Base-by-base conservation (phyloP, 2,888 invertebrate genomes). In the Ormyrus pomaceus region DNA sequence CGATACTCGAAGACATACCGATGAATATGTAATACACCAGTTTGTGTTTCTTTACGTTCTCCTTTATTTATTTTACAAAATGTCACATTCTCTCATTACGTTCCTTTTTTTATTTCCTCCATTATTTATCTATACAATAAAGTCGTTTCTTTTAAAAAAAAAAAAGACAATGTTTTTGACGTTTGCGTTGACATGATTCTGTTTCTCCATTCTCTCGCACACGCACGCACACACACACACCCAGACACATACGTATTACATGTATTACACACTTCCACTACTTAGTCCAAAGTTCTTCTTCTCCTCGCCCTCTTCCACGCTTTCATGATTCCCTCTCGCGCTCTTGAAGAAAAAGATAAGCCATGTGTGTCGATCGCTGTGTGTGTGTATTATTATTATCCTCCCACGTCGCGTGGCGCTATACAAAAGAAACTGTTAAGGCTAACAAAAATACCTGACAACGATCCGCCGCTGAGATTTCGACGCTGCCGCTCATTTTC, bases 11-110 rank as follows among this genome's bases (percentile, higher is more conserved):
- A 64, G 58, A 69, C 46, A 73, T 56, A 48, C 73, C 58, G 73
- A 68, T 34, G 34, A 34, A 34, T 34, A 73, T 73, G 58, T 53
- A 62, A n/a, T 56, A 66, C 46, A 59, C 13, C 46, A 55, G 7
- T 58, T 73, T 61, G 19, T 34, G 50, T 73, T 34, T 73, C 34
- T 68, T 10, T 46, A 48, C 11, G 53, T n/a, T 71, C 45, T 59
- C 59, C 70, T 68, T 64, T 76, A 80, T 71, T 76, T 80, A 72
- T 66, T 75, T 66, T 66, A 80, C 76, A 72, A 73, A 72, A 56
- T 34, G 10, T 48, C 59, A 34, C 75, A 75, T 34, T 59, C 51
- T 68, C 11, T 75, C 75, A 6, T 62, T 68, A 8, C 19, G 50
- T 58, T 53, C 51, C 5, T 59, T 78, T 61, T 61, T 19, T 62